These are phyloP conservation scores for Xenopus petersii DNA, from an alignment of 2,797 vertebrate species.

Conservation along the genomic window DNA sequence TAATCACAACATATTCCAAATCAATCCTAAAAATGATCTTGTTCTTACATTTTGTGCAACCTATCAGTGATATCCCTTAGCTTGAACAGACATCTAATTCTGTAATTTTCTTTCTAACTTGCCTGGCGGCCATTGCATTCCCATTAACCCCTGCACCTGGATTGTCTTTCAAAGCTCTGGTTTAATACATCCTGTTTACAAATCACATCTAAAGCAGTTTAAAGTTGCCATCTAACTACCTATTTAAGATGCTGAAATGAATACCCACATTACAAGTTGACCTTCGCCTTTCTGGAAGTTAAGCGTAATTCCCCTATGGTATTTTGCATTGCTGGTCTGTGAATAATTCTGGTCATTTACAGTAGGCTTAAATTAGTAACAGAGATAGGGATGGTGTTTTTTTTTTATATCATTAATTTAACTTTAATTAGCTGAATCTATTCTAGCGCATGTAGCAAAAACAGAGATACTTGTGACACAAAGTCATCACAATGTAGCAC, in stretches of 20 bases:
- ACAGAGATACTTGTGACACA: constrained; percentile 81
- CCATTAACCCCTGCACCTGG: background rate
- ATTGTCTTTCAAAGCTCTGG: constrained; percentile 9
- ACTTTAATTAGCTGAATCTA: constrained; percentile 87
- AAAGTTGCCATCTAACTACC: constrained; percentile 27
- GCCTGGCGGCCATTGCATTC: background rate
- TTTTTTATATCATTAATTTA: constrained; percentile 82
- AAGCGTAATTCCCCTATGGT: constrained; percentile 57
- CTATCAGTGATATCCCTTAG: background rate
- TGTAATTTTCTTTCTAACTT: background rate
- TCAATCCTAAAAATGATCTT: background rate
- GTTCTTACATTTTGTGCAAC: background rate
- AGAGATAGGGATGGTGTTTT: constrained; percentile 64
- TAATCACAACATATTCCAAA: background rate
- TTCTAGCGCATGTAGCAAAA: constrained; percentile 78
- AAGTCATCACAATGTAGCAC: constrained; percentile 78
- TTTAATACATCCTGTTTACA: constrained; percentile 25
- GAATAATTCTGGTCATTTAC: constrained; percentile 78
- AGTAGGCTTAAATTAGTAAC: constrained; percentile 74
- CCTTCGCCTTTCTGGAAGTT: constrained; percentile 41
- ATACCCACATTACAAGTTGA: constrained; percentile 49
- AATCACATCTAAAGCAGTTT: constrained; percentile 6
- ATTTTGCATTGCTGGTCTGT: constrained; percentile 74
- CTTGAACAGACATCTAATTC: constrained; percentile 1
- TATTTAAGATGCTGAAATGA: constrained; percentile 36